These are phyloP conservation scores for Melipona bicolor DNA, from an alignment of 2,888 invertebrate genomes.

Conservation along the genomic window DNA sequence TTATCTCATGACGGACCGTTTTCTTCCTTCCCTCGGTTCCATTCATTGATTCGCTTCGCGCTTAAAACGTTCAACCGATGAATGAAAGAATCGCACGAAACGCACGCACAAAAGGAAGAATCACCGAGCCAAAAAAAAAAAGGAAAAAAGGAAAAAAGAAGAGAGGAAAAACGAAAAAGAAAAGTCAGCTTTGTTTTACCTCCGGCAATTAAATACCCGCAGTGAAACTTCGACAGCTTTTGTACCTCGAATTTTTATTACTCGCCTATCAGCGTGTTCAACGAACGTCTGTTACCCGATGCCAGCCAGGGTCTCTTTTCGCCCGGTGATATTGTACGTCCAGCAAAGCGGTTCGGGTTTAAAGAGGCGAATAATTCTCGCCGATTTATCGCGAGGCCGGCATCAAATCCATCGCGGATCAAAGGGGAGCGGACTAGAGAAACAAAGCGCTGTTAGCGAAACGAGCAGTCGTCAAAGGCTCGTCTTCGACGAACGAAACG, in stretches of 20 bases:
- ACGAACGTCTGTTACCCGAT: constrained; percentile 3
- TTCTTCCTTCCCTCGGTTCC: constrained; percentile 19
- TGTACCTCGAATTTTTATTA: constrained; percentile 6
- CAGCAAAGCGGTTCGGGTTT: not conserved
- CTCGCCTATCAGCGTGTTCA: not conserved
- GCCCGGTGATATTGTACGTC: too few species aligned
- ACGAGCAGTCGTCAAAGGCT: not conserved
- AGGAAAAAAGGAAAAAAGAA: not conserved
- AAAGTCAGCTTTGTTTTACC: constrained; percentile 38
- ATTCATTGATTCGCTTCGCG: constrained; percentile 55
- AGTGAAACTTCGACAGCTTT: constrained; percentile 6
- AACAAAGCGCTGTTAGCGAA: not conserved
- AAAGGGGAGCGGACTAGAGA: not conserved
- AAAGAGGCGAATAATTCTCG: constrained; percentile 24
- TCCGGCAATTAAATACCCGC: constrained; percentile 38
- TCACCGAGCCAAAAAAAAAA: not conserved
- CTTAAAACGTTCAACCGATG: constrained; percentile 22
- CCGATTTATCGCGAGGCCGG: constrained; percentile 2
- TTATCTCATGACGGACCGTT: constrained; percentile 45
- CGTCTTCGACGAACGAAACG: not conserved
- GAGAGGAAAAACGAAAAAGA: not conserved
- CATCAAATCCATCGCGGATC: constrained; percentile 1
- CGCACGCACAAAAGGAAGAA: constrained; percentile 32
- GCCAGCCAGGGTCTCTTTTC: not conserved
- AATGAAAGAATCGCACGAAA: not conserved